Conservation (phyloP, 2,888 invertebrate species). For the Camponotus fellah region DNA sequence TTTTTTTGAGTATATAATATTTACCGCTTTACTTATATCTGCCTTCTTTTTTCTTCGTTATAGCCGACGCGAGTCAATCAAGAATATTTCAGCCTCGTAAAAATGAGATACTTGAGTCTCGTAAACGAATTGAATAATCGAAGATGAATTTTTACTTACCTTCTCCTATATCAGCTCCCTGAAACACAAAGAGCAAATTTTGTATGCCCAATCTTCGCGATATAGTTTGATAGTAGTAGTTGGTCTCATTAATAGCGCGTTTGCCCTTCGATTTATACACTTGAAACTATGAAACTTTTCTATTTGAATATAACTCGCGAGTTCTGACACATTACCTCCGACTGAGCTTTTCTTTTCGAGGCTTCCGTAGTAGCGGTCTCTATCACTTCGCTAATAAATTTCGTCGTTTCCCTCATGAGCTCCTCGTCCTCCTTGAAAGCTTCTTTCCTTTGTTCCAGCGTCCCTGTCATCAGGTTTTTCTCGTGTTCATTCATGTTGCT, state of each 20-base stretch:
- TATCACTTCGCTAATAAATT: slow-evolving; percentile 86
- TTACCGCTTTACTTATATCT: slow-evolving; percentile 39
- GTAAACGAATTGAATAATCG: background rate
- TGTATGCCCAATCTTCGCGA: background rate
- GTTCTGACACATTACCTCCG: slow-evolving; percentile 75
- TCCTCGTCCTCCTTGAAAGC: slow-evolving; percentile 85
- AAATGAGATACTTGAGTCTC: background rate
- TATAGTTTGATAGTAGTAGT: background rate
- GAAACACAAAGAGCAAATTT: slow-evolving; percentile 69
- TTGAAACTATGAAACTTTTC: background rate
- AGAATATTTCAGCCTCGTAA: slow-evolving; percentile 32
- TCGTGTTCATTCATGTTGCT: slow-evolving; percentile 81
- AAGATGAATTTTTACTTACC: slow-evolving; percentile 71
- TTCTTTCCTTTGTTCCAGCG: slow-evolving; percentile 83
- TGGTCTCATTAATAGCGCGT: background rate
- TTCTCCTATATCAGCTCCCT: slow-evolving; percentile 78
- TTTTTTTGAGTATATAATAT: slow-evolving; percentile 14
- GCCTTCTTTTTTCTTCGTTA: slow-evolving; percentile 20
- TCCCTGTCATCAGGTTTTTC: slow-evolving; percentile 76
- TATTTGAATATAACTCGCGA: background rate
- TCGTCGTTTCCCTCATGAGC: slow-evolving; percentile 86
- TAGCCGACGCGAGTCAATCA: slow-evolving; percentile 26
- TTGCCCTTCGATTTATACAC: background rate
- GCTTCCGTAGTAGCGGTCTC: slow-evolving; percentile 86
- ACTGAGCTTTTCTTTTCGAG: slow-evolving; percentile 80